phyloP scores from a whole-genome alignment of 2,888 invertebrate genomes.

The Oxytorus armatus region DNA sequence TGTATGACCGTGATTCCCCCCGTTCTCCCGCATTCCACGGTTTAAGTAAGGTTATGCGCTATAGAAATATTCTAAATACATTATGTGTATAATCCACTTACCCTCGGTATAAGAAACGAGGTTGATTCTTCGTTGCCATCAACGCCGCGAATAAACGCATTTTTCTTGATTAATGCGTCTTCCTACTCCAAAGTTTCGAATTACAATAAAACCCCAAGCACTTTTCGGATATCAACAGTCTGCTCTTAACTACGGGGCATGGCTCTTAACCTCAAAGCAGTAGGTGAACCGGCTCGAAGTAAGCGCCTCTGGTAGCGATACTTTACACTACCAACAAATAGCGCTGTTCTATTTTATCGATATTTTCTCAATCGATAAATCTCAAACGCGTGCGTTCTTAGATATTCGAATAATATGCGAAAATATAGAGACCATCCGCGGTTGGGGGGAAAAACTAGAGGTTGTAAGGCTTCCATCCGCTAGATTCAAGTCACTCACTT shows the following conservation, averaged over 20 bases:
- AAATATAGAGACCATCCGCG: too few relatives aligned
- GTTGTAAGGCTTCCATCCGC: too few relatives aligned
- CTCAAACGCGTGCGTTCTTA: too few relatives aligned
- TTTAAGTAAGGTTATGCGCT: constrained; percentile 43
- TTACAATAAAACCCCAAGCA: neutral
- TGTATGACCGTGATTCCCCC: neutral
- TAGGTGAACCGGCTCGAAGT: neutral
- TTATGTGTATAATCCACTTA: constrained; percentile 14
- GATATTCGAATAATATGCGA: too few relatives aligned
- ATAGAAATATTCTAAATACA: neutral
- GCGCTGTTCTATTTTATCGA: too few relatives aligned
- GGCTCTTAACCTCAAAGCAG: too few relatives aligned
- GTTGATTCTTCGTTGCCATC: constrained; percentile 36
- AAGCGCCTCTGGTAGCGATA: neutral
- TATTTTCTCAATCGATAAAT: too few relatives aligned
- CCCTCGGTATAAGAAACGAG: constrained; percentile 61
- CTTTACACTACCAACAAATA: too few relatives aligned
- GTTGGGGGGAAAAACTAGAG: too few relatives aligned
- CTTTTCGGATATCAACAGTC: neutral
- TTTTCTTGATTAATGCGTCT: constrained; percentile 5
- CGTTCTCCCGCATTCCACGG: neutral
- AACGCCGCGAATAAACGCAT: constrained; percentile 50
- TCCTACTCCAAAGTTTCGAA: neutral
- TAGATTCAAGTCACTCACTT: neutral
- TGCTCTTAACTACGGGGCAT: neutral